phyloP scores from a whole-genome alignment of 2,888 invertebrate species.

The Plemyria rubiginata region DNA sequence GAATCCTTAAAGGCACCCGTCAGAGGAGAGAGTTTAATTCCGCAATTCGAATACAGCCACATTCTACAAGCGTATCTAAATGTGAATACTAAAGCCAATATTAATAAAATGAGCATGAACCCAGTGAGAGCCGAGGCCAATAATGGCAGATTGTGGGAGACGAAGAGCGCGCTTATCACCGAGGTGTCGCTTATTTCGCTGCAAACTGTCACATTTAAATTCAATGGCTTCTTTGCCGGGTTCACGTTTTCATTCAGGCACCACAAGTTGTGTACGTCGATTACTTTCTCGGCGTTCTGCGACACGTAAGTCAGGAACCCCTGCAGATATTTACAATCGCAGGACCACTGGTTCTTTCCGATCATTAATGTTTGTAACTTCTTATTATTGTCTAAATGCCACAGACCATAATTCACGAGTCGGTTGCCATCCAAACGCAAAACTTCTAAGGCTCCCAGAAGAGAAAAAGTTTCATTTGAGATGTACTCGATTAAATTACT shows the following conservation, averaged over 20 bases:
- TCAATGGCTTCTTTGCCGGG: slow-evolving; percentile 89
- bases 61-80: slow-evolving; percentile 94
- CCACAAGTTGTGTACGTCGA: slow-evolving; percentile 90
- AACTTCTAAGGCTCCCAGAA: slow-evolving; percentile 91
- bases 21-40: slow-evolving; percentile 91
- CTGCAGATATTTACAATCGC: slow-evolving; percentile 95
- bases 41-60: slow-evolving; percentile 95
- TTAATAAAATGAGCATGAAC: slow-evolving; percentile 90
- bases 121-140: slow-evolving; percentile 91
- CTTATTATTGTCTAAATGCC: slow-evolving; percentile 90
- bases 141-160: slow-evolving; percentile 93
- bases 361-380: slow-evolving; percentile 90
- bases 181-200: slow-evolving; percentile 92
- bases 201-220: slow-evolving; percentile 93
- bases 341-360: slow-evolving; percentile 94
- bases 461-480: slow-evolving; percentile 91
- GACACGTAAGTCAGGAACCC: slow-evolving; percentile 92
- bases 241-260: slow-evolving; percentile 89
- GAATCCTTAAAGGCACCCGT: slow-evolving; percentile 90
- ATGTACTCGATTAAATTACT: slow-evolving; percentile 92
- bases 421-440: slow-evolving; percentile 94
- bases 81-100: slow-evolving; percentile 91
- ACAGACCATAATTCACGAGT: slow-evolving; percentile 91
- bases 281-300: slow-evolving; percentile 90
- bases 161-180: slow-evolving; percentile 92